Base-by-base conservation (phyloP, 2,888 invertebrate genomes). In the Coleophora flavipennella region DNA sequence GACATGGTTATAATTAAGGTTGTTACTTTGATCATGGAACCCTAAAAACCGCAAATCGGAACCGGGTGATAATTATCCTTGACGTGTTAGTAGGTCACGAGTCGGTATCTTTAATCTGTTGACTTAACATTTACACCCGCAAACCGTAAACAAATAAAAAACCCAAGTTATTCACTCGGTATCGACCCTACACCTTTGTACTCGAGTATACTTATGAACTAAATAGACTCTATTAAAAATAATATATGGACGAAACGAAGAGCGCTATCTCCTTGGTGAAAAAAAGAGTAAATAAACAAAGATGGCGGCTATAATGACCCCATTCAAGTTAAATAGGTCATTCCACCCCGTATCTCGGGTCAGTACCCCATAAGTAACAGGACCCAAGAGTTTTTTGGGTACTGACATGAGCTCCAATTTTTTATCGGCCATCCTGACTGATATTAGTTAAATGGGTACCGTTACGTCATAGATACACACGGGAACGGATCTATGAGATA, bases 321-420 rank as follows among this genome's bases (percentile, higher is more conserved):
- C 73, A 71, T 78, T 78, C 74, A 66, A 70, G 58, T 62, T 72
- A 79, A 77, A 72, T 83, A 69, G 83, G 81, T 81, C 83, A 74
- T 78, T 81, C 78, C 74, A 78, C 77, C 81, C 78, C 59, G 55
- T 53, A 46, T 42, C 51, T 48, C 53, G 59, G 83, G 79, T 81
- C 79, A 78, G 71, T 79, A 71, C 66, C 76, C 77, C 58, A 49
- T 49, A 11, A 39, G 44, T 81, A 83, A 84, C 83, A 81, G 83
- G 83, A 84, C 74, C 53, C 57, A 54, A 57, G 53, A 51, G 60
- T 77, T 81, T 83, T 80, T 83, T 79, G 61, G 55, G 46, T 46
- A 57, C 53, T 57, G 51, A 57, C 49, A 56, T 53, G 62, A 59
- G 63, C 57, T 65, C 64, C 62, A 77, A 80, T 84, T 83, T 83